A percentile compares a stretch with the other conserved stretches of the same genome.
phyloP scores from a whole-genome alignment of 2,113 vertebrate species.

The Alosa alosa region DNA sequence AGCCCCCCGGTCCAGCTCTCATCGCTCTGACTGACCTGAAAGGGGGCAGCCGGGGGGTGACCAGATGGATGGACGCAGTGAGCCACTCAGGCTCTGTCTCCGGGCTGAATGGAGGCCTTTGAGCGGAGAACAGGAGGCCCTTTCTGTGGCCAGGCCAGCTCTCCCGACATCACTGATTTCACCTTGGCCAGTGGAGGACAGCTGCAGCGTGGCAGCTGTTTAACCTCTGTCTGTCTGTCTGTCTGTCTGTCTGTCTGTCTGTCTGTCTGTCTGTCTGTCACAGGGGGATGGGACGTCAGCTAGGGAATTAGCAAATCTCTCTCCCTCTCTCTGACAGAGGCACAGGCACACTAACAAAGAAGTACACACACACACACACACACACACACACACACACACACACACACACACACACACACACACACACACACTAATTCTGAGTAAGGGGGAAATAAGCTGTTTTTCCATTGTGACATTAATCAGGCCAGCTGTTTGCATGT shows the following conservation, averaged over 20 bases:
- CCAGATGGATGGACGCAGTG: neutral
- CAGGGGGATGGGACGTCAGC: neutral
- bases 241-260: neutral
- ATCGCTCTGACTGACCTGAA: neutral
- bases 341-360: neutral
- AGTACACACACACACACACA: neutral
- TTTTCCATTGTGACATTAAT: neutral
- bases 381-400: neutral
- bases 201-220: neutral
- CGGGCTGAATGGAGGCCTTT: neutral
- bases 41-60: neutral
- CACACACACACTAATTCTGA: neutral
- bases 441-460: neutral
- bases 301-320: neutral
- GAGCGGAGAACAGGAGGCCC: neutral
- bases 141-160: neutral
- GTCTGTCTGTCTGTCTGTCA: neutral
- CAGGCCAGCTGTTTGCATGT: constrained; percentile 3
- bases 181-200: neutral
- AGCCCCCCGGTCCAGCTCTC: neutral
- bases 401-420: neutral
- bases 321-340: neutral
- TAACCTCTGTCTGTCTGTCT: neutral
- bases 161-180: neutral
- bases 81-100: neutral